Base-by-base conservation (phyloP, 1,140 invertebrate genomes). In the Sycobia sp. region DNA sequence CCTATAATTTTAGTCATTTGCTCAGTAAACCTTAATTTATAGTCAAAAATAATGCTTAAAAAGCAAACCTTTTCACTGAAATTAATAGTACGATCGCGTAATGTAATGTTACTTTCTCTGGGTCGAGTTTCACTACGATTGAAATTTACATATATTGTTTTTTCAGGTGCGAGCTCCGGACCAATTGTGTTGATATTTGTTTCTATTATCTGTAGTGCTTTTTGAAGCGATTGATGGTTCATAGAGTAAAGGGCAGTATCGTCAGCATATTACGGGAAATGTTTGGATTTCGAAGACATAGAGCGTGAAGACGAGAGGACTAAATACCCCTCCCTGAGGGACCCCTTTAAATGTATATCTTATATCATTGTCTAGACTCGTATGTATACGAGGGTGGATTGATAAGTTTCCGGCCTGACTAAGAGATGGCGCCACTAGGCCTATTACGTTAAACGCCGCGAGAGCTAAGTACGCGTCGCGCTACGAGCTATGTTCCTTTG, bases 11-110 rank as follows among this genome's bases (percentile, higher is more conserved):
- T 11, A 9, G 41, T 29, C 2, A 62, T 47, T 11, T 54, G 50
- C 3, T 53, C 25, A 61, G 44, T 49, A n/a, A 61, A 53, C 4
- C 18, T 41, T 10, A n/a, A n/a, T n/a, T n/a, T n/a, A n/a, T n/a
- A n/a, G n/a, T n/a, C n/a, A n/a, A n/a, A n/a, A n/a, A n/a, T n/a
- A n/a, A 61, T 43, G 14, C 59, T 49, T 14, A 61, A 27, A 23
- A 61, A 61, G 13, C 27, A 10, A 25, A 41, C 22, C 4, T 27
- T 25, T 20, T 18, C 20, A 41, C 53, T 25, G 20, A 20, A 39
- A 4, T 14, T 23, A 2, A 18, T 13, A 36, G 9, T 50, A 10
- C 2, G 7, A 11, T 14, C 50, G 22, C 13, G 3, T 4, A 38
- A 11, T 4, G 3, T 38, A 9, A 53, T 53, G 3, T 3, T 9